phyloP scores from a whole-genome alignment of 2,888 invertebrate species.

The Poecilobothrus nobilitatus region DNA sequence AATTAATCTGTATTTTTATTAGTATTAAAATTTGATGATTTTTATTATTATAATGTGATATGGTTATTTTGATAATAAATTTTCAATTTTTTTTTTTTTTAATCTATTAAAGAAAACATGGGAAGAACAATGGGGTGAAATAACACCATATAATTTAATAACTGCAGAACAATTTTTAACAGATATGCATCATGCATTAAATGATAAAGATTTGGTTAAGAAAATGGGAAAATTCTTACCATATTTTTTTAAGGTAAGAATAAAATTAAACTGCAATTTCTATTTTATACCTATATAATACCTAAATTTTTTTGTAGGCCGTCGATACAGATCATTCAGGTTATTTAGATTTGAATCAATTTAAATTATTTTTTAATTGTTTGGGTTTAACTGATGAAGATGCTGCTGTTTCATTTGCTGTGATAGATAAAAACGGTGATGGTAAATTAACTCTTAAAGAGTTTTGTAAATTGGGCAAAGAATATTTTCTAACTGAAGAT shows the following conservation, averaged over 20 bases:
- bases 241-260: slow-evolving; percentile 65
- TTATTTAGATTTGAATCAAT: slow-evolving; percentile 69
- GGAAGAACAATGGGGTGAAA: slow-evolving; percentile 76
- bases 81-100: too few species aligned
- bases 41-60: too few species aligned
- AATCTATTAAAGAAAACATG: slow-evolving; percentile 58
- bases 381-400: slow-evolving; percentile 65
- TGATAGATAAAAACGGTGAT: slow-evolving; percentile 71
- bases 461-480: slow-evolving; percentile 70
- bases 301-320: slow-evolving; percentile 50
- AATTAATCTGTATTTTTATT: too few species aligned
- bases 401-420: slow-evolving; percentile 67
- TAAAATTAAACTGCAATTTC: too few species aligned
- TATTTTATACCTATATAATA: too few species aligned
- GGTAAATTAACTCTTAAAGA: slow-evolving; percentile 68
- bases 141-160: slow-evolving; percentile 71
- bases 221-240: slow-evolving; percentile 71
- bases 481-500: slow-evolving; percentile 72
- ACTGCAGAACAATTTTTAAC: slow-evolving; percentile 73
- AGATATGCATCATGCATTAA: slow-evolving; percentile 74
- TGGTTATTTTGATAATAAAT: too few species aligned
- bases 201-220: slow-evolving; percentile 63
- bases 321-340: slow-evolving; percentile 74
- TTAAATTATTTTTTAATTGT: slow-evolving; percentile 73
- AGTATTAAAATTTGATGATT: too few species aligned